Conservation (phyloP, 2,888 invertebrate genomes). For the Temnothorax rugatulus region DNA sequence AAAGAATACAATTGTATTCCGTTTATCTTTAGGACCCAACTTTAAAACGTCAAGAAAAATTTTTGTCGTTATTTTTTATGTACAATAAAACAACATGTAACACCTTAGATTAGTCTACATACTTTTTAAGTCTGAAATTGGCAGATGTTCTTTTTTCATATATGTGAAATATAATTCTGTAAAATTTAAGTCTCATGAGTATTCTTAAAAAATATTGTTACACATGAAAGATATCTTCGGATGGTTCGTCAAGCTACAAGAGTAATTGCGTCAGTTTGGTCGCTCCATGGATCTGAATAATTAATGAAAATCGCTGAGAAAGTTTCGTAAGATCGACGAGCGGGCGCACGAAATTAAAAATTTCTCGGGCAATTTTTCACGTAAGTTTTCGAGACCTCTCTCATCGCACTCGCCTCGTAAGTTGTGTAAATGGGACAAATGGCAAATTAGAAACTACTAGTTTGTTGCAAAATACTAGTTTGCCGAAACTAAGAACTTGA, state of each 20-base stretch:
- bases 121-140: not conserved
- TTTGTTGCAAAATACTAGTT: conserved; percentile 45
- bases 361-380: conserved; percentile 64
- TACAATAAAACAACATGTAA: not conserved
- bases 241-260: not conserved
- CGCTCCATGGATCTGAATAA: conserved; percentile 48
- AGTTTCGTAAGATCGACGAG: conserved; percentile 53
- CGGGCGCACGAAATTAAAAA: conserved; percentile 57
- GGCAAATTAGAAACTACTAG: conserved; percentile 35
- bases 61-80: not conserved
- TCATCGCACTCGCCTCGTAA: conserved; percentile 30
- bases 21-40: not conserved
- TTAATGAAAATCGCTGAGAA: conserved; percentile 50
- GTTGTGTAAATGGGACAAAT: conserved; percentile 35
- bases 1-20: not conserved
- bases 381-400: conserved; percentile 55
- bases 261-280: conserved; percentile 14
- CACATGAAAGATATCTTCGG: not conserved
- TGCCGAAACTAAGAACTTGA: conserved; percentile 35
- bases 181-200: not conserved
- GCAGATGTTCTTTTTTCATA: not conserved
- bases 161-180: not conserved
- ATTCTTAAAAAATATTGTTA: conserved; percentile 12
- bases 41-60: not conserved
- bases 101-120: not conserved